phyloP scores from a whole-genome alignment of 2,797 vertebrate species.

The Netta rufina region DNA sequence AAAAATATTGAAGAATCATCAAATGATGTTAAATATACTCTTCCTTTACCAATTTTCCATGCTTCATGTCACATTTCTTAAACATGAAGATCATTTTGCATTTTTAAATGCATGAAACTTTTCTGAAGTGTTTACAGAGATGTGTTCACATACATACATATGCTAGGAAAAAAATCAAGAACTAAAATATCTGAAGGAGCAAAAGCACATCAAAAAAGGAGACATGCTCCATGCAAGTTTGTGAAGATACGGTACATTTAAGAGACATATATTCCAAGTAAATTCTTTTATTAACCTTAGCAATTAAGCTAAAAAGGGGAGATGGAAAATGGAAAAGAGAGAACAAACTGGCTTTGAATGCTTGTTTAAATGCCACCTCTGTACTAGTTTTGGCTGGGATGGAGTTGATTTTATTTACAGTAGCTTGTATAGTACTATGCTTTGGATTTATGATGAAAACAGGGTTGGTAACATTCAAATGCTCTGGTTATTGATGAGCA shows the following conservation, averaged over 20 bases:
- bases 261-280: background rate
- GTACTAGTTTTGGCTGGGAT: background rate
- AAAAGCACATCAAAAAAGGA: background rate
- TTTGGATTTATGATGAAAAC: background rate
- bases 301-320: background rate
- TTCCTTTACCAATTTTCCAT: background rate
- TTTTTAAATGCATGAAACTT: background rate
- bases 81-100: rapidly evolving
- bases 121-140: background rate
- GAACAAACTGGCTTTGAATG: background rate
- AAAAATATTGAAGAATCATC: background rate
- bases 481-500: background rate
- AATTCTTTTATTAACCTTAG: background rate
- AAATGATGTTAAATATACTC: rapidly evolving
- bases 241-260: background rate
- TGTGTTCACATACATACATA: rapidly evolving
- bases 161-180: background rate
- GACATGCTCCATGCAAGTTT: background rate
- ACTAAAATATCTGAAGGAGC: background rate
- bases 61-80: background rate
- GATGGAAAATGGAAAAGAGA: background rate
- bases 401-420: background rate
- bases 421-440: background rate
- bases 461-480: background rate
- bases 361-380: background rate